phyloP scores from a whole-genome alignment of 2,113 vertebrate genomes.

The Lutjanus erythropterus region DNA sequence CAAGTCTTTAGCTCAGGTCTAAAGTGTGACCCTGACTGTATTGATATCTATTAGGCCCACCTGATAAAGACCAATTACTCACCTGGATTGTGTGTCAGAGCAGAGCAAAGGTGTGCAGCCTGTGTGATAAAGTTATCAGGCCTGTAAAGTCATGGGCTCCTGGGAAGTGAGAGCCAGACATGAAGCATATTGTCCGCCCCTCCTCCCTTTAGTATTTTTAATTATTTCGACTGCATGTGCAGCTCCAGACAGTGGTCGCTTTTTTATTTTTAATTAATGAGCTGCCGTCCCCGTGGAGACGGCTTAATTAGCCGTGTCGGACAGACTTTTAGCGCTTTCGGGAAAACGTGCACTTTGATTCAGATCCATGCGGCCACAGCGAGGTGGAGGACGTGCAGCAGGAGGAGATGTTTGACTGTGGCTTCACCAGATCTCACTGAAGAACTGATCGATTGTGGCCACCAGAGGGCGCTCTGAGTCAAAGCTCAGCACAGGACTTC shows the following conservation, averaged over 20 bases:
- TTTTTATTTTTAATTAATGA: slow-evolving; percentile 60
- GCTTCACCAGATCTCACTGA: background rate
- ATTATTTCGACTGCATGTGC: slow-evolving; percentile 21
- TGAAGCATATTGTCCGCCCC: slow-evolving; percentile 8
- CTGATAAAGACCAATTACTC: background rate
- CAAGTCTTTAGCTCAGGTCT: background rate
- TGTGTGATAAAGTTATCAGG: slow-evolving; percentile 15
- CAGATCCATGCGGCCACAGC: background rate
- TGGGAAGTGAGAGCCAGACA: background rate
- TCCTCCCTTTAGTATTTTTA: slow-evolving; percentile 39
- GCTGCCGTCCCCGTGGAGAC: slow-evolving; percentile 25
- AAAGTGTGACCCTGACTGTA: background rate
- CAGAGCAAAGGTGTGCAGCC: slow-evolving; percentile 3
- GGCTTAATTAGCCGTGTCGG: slow-evolving; percentile 33
- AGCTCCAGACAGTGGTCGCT: slow-evolving; percentile 11
- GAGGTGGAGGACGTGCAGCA: background rate
- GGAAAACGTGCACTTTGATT: slow-evolving; percentile 38
- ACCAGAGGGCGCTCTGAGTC: slow-evolving; percentile 52
- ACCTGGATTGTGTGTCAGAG: background rate
- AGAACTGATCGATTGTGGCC: background rate
- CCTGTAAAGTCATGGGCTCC: slow-evolving; percentile 7
- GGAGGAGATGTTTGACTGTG: background rate
- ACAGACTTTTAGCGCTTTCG: slow-evolving; percentile 27
- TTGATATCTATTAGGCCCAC: background rate
- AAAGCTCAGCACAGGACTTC: background rate